Evolutionary conservation across 1,140 invertebrate genomes (phyloP), one percentile per base, ranked within the genome.

Genomic region (Ostrea edulis): DNA sequence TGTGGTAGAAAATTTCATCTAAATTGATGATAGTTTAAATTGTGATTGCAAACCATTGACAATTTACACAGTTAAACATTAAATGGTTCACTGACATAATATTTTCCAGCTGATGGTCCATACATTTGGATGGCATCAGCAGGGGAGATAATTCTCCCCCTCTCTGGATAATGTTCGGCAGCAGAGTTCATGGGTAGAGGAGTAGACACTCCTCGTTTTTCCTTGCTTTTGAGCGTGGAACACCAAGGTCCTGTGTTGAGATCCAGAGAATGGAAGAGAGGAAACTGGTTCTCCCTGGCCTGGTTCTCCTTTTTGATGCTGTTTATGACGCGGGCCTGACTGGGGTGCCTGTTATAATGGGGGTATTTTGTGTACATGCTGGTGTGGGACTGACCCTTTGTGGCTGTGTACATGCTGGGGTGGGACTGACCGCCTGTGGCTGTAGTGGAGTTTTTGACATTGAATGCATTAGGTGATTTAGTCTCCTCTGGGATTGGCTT

Each of bases 91-190:
- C 77, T 86, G 51, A 65, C 81, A 12, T 82, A 65, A 68, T 89
- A 89, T 71, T 89, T 89, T 14, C 54, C 4, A 25, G 87, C 29
- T 29, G 84, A 86, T 58, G 81, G 52, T 53, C 88, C 85, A 44
- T 84, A 89, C 54, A 81, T 12, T 89, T 86, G 85, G 22, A 89
- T 86, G 8, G 88, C 88, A 58, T 89, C 87, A 52, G 84, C 87
- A 2, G 88, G 85, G 58, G 85, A 55, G 29, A 88, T 82, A n/a
- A 84, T 65, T 77, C 81, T 89, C 8, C 85, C 81, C 51, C n/a
- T 83, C 52, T 65, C 22, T 0, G 88, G 88, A 53, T 84, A 86
- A 7, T 84, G 17, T 29, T 35, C 20, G 62, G 81, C 85, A 25
- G 86, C 82, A n/a, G 77, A 52, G 17, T 86, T 82, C 81, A 52